A percentile compares a stretch with the other conserved stretches of the same genome.
Conservation (phyloP, 2,797 vertebrate species). For the Microchirus variegatus region DNA sequence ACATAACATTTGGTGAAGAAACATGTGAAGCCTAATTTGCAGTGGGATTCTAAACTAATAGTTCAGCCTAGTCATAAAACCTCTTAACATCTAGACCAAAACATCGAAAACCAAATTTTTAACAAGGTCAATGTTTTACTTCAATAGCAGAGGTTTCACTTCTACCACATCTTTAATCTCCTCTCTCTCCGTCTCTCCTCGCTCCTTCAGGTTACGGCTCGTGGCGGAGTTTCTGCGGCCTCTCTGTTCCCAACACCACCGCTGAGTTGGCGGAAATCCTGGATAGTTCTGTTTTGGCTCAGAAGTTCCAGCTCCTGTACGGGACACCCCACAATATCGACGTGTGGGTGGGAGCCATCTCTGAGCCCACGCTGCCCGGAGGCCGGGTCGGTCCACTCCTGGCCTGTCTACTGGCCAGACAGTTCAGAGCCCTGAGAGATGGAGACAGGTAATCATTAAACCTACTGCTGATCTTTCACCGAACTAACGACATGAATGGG, state of each 20-base stretch:
- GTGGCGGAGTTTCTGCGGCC: slow-evolving; percentile 80
- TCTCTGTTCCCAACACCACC: slow-evolving; percentile 75
- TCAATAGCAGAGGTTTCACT: no score
- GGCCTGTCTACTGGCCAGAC: slow-evolving; percentile 80
- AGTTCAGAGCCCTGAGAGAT: slow-evolving; percentile 79
- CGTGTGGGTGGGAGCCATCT: slow-evolving; percentile 85
- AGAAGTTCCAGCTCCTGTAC: slow-evolving; percentile 81
- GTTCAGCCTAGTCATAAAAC: no score
- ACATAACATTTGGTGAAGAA: no score
- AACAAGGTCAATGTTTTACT: background rate
- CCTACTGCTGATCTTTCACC: background rate
- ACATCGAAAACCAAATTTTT: no score
- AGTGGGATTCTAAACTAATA: no score
- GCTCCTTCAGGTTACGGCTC: slow-evolving; percentile 74
- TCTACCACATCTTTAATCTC: background rate
- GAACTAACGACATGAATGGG: background rate
- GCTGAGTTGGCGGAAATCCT: slow-evolving; percentile 76
- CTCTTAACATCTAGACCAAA: no score
- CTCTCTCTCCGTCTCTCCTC: background rate
- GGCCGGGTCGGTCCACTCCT: slow-evolving; percentile 83
- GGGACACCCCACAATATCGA: slow-evolving; percentile 82
- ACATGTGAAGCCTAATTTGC: no score
- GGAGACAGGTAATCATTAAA: slow-evolving; percentile 74
- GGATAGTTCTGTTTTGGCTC: slow-evolving; percentile 72
- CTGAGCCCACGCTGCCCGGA: slow-evolving; percentile 77